These are phyloP conservation scores for Limnephilus auricula DNA, from an alignment of 2,888 invertebrate genomes.

Conservation along the genomic window DNA sequence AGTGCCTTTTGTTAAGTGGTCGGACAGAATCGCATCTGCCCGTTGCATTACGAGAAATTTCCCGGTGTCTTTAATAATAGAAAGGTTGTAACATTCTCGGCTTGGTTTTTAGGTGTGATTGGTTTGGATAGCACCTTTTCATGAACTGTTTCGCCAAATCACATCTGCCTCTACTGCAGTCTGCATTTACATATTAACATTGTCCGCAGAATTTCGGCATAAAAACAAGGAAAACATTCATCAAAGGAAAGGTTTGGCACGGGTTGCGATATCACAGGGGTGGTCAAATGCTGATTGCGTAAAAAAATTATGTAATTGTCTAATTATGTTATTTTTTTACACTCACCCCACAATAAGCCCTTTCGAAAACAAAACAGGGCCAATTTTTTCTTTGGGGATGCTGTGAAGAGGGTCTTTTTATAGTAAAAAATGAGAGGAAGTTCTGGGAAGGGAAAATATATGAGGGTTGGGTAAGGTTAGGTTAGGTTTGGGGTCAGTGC, in stretches of 20 bases:
- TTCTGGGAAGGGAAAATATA: no score
- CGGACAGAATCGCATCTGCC: constrained; percentile 17
- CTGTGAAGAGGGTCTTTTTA: no score
- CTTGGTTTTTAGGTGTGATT: neutral
- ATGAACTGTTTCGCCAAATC: constrained; percentile 17
- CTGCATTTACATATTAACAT: constrained; percentile 54
- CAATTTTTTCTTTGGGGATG: no score
- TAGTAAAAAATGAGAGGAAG: no score
- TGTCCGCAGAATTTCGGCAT: constrained; percentile 52
- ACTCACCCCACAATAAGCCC: no score
- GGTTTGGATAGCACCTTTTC: constrained; percentile 13
- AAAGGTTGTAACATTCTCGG: neutral
- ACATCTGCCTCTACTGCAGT: constrained; percentile 40
- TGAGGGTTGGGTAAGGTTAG: no score
- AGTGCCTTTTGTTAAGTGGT: neutral
- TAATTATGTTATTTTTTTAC: no score
- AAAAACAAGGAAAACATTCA: constrained; percentile 62
- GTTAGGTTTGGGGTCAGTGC: no score
- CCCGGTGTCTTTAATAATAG: neutral
- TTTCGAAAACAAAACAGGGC: no score
- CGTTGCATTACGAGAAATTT: constrained; percentile 7
- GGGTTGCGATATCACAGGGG: constrained; percentile 49
- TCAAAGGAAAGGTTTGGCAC: constrained; percentile 60
- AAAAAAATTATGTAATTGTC: neutral
- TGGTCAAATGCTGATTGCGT: neutral